Evolutionary conservation across 53 echinoderm and acorn worm genomes (phyloP).

Genomic region (Glandiceps talaboti): DNA sequence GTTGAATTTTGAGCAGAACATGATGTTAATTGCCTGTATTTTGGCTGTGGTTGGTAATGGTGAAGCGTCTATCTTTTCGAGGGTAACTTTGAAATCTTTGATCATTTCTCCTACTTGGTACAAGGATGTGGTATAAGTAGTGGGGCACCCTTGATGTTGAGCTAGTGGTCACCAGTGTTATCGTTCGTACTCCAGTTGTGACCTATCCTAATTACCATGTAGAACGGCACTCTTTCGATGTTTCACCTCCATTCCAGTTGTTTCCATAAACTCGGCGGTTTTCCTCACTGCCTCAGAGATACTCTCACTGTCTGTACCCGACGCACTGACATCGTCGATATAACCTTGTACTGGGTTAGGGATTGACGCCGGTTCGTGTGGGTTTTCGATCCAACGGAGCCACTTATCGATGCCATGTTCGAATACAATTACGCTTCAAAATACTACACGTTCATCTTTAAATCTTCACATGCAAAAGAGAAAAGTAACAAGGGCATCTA

Average conservation of each 20-base stretch:
- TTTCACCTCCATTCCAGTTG: background rate
- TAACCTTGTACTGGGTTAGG: background rate
- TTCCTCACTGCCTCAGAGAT: background rate
- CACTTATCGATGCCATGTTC: background rate
- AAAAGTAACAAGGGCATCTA: too few relatives aligned
- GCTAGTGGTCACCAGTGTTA: background rate
- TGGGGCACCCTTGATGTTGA: background rate
- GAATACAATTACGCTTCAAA: background rate
- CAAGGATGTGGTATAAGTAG: background rate
- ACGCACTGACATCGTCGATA: background rate
- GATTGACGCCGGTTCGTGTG: background rate
- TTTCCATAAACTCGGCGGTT: background rate
- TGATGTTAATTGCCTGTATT: background rate
- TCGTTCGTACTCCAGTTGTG: background rate
- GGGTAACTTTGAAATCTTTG: background rate
- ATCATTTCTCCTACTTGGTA: background rate
- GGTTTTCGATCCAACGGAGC: conserved; percentile 1
- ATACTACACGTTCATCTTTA: too few relatives aligned
- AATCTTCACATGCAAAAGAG: too few relatives aligned
- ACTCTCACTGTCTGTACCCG: too few relatives aligned
- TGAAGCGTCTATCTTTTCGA: background rate
- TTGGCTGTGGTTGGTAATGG: background rate
- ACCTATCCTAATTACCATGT: background rate
- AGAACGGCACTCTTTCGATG: background rate
- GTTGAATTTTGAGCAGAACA: background rate